Conservation (phyloP, 2,888 invertebrate species). For the Antheraea yamamai region DNA sequence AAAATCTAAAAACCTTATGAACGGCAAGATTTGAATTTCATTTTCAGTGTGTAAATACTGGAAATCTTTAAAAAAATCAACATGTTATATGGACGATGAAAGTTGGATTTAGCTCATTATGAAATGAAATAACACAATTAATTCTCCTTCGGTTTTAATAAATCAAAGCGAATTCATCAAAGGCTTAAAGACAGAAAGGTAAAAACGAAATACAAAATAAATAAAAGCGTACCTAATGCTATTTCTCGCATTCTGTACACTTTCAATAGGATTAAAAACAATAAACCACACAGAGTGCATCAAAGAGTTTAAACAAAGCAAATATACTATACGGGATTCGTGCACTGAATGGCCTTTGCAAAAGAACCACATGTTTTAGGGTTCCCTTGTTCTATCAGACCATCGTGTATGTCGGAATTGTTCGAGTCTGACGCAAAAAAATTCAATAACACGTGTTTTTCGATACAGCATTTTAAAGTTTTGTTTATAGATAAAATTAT, state of each 20-base stretch:
- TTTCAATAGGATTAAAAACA: conserved; percentile 12
- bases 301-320: conserved; percentile 4
- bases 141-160: background rate
- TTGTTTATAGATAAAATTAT: background rate
- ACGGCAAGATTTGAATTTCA: too few species aligned
- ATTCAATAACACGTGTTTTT: background rate
- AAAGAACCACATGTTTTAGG: conserved; percentile 7
- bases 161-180: background rate
- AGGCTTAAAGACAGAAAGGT: background rate
- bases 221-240: background rate
- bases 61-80: too few species aligned
- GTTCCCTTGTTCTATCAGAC: background rate
- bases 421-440: background rate
- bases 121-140: too few species aligned
- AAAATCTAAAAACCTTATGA: too few species aligned
- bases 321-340: background rate
- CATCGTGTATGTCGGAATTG: background rate
- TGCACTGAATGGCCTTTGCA: background rate
- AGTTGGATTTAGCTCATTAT: too few species aligned
- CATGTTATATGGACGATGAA: too few species aligned
- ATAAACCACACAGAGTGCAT: conserved; percentile 10
- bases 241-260: background rate
- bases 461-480: background rate
- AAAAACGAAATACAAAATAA: background rate
- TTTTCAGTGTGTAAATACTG: too few species aligned